These are phyloP conservation scores for Deroplatys truncata DNA, from an alignment of 2,888 invertebrate genomes.

Conservation along the genomic window DNA sequence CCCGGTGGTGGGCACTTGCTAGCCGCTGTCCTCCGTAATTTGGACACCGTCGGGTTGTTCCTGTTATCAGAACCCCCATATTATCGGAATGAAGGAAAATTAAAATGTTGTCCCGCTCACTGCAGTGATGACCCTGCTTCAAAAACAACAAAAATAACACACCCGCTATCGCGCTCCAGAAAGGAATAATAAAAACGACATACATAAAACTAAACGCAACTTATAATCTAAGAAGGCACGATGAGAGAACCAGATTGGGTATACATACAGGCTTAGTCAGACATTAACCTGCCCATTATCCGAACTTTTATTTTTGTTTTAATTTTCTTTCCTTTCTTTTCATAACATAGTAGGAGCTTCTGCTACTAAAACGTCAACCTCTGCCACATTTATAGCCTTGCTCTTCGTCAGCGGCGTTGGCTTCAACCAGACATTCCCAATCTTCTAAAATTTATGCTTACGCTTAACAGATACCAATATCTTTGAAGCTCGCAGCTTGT, in stretches of 20 bases:
- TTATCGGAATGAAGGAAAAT: conserved; percentile 13
- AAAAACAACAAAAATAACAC: not conserved
- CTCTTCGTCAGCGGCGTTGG: not conserved
- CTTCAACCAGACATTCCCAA: not conserved
- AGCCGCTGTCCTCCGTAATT: not conserved
- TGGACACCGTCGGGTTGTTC: not conserved
- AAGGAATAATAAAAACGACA: not conserved
- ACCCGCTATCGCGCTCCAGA: not conserved
- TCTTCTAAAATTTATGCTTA: not conserved
- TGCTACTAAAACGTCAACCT: not conserved
- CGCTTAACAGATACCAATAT: too few species aligned
- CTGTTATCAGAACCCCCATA: conserved; percentile 15
- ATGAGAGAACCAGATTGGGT: not conserved
- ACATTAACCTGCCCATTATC: not conserved
- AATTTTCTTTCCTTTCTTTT: not conserved
- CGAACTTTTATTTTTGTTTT: not conserved
- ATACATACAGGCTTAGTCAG: not conserved
- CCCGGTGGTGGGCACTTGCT: not conserved
- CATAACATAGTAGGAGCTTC: not conserved
- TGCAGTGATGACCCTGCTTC: not conserved
- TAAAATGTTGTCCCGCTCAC: not conserved
- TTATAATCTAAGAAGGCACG: not conserved
- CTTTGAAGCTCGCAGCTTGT: too few species aligned
- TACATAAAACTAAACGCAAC: not conserved
- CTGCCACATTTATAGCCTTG: not conserved